A percentile compares a stretch with the other conserved stretches of the same genome.
Evolutionary conservation across 2,797 vertebrate species (phyloP).

Genomic region (Chaenodraco wilsoni): DNA sequence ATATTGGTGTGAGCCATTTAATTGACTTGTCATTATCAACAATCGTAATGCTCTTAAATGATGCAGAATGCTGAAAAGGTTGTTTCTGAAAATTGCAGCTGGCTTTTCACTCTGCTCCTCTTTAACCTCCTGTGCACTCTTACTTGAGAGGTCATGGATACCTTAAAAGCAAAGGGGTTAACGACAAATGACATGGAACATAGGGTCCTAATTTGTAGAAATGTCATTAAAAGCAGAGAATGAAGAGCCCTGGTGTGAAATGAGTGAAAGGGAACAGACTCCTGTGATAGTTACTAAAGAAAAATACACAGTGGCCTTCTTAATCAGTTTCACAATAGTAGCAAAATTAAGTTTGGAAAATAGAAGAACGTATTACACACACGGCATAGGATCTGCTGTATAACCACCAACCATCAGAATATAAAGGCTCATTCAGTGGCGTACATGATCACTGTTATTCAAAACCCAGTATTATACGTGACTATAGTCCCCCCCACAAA

Average conservation of each 20-base stretch:
- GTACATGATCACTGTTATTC: conserved; percentile 9
- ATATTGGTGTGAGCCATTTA: conserved; percentile 7
- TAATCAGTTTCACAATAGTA: background rate
- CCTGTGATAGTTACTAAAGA: background rate
- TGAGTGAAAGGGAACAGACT: background rate
- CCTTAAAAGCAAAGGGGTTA: conserved; percentile 20
- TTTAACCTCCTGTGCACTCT: conserved; percentile 17
- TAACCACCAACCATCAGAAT: background rate
- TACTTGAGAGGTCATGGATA: conserved; percentile 32
- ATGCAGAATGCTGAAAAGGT: background rate
- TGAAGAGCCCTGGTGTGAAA: conserved; percentile 2
- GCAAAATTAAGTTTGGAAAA: background rate
- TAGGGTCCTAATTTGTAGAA: conserved; percentile 4
- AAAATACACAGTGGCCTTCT: background rate
- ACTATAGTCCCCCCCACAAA: background rate
- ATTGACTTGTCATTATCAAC: background rate
- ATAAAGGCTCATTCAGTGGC: background rate
- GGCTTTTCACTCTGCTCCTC: conserved; percentile 19
- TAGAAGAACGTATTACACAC: background rate
- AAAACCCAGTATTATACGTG: background rate
- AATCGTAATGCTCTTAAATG: background rate
- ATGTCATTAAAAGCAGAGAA: background rate
- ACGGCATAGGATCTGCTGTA: background rate
- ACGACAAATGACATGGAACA: conserved; percentile 17
- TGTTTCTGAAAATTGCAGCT: conserved; percentile 16